Percentiles rank a stretch among this genome's conserved stretches.
Conservation (phyloP, 2,113 vertebrate genomes). For the Tragelaphus buxtoni region DNA sequence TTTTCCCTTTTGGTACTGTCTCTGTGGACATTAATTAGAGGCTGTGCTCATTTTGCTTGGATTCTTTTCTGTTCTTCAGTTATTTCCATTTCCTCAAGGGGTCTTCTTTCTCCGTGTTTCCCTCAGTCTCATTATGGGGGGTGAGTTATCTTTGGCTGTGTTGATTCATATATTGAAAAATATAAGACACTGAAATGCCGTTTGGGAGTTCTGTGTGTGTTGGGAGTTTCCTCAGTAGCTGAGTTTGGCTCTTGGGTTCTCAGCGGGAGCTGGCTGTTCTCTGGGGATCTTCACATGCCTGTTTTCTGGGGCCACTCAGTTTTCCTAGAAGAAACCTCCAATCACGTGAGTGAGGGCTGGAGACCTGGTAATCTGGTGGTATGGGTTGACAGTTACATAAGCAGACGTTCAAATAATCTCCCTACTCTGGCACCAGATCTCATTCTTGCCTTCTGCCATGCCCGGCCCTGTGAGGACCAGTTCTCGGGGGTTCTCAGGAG, state of each 20-base stretch:
- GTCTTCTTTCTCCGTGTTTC: background rate
- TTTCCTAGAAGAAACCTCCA: background rate
- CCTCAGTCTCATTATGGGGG: background rate
- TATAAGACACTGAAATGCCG: background rate
- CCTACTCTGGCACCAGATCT: background rate
- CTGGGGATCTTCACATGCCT: background rate
- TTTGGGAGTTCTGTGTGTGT: background rate
- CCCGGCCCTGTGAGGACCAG: background rate
- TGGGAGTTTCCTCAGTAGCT: background rate
- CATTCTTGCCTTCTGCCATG: background rate
- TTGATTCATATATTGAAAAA: background rate
- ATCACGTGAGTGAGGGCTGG: fast-evolving
- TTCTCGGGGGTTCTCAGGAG: background rate
- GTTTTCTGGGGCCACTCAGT: background rate
- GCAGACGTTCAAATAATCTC: background rate
- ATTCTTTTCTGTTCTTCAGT: background rate
- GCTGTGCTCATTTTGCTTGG: background rate
- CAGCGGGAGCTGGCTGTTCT: background rate
- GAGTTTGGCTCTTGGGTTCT: background rate
- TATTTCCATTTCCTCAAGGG: background rate
- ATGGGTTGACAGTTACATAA: background rate
- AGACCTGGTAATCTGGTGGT: background rate
- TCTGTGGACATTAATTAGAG: background rate
- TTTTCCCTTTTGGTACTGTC: background rate
- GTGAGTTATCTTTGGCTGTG: background rate